phyloP scores from a whole-genome alignment of 1,140 invertebrate genomes.

The Ctenoplectra terminalis region DNA sequence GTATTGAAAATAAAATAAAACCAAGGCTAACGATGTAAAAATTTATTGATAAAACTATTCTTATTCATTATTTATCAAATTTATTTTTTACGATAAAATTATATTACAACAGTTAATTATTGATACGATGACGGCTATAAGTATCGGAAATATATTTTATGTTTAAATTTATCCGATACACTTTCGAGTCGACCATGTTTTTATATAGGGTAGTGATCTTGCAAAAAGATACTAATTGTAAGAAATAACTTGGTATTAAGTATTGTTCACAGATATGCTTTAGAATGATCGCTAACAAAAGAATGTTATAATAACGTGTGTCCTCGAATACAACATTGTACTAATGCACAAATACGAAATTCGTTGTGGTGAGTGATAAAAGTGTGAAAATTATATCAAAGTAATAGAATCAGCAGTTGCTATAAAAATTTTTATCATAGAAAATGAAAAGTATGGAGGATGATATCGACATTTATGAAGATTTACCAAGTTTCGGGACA shows the following conservation, averaged over 20 bases:
- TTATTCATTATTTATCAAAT: background rate
- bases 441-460: constrained; percentile 68
- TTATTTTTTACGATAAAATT: background rate
- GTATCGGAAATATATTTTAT: too few species aligned
- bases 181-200: background rate
- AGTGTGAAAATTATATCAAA: background rate
- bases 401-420: background rate
- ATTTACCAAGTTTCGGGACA: constrained; percentile 66
- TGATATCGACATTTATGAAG: constrained; percentile 78
- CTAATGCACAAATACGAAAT: background rate
- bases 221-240: background rate
- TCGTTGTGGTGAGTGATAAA: background rate
- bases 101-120: background rate
- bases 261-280: background rate
- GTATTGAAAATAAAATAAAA: background rate
- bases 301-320: background rate
- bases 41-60: background rate
- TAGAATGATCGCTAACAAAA: background rate
- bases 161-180: too few species aligned
- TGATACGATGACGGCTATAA: background rate
- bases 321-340: too few species aligned
- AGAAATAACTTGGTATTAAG: too few species aligned
- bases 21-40: background rate
- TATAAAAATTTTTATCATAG: background rate
- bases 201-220: background rate